Evolutionary conservation across 1,140 invertebrate genomes (phyloP), one percentile per base, ranked within the genome.

Genomic region (Hylyphantes graminicola): DNA sequence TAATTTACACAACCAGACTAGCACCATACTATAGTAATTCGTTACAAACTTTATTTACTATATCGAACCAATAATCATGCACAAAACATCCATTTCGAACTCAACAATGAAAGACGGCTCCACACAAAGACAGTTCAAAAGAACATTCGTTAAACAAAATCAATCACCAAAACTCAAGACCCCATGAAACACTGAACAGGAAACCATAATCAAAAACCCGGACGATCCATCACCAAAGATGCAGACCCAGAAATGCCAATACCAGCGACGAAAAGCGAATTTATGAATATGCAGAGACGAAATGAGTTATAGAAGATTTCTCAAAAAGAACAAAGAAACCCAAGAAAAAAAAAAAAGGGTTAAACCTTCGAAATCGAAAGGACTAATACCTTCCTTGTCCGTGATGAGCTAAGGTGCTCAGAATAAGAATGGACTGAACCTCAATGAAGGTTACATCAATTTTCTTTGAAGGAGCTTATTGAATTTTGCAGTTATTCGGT

Each of bases 221-320:
- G 51, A 51, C 68, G 9, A 72, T 72, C 68, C 48, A 13, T 61
- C 11, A 13, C 12, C 21, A 19, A 48, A 12, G 35, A 7, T 15
- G 50, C 50, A 35, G 54, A 15, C 51, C 63, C 15, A 48, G 50
- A 76, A 76, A 76, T 76, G 74, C 74, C 74, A 76, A 76, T 76
- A 76, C 55, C 74, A 76, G 11, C 57, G n/a, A 59, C 57, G 74
- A 63, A 15, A 72, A 12, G 55, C 74, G 12, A 35, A 76, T 76
- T 76, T 76, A 76, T 76, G 74, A 76, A 76, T 76, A 76, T 76
- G 51, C 74, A 76, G 17, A 12, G 74, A 11, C 15, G 11, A 63
- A 61, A 76, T 76, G 74, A 76, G 21, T 61, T 63, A 76, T 76
- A 21, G 35, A 17, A 19, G 74, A 61, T 7, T 13, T 17, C 21